A percentile compares a stretch with the other conserved stretches of the same genome.
Conservation (phyloP, 2,888 invertebrate species). For the Glomeris marginata region DNA sequence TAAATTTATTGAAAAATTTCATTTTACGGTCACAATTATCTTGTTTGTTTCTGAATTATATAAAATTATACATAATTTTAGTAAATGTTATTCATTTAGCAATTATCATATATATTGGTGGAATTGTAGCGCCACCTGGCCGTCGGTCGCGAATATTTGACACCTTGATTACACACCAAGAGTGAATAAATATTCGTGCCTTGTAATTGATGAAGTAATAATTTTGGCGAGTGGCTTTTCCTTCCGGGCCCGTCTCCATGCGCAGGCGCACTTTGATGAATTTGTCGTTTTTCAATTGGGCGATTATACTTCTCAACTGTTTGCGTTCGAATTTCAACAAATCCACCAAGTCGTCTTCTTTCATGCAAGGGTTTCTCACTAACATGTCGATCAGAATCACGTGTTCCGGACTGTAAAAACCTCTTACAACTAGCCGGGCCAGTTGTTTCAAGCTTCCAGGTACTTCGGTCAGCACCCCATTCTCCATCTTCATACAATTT, state of each 20-base stretch:
- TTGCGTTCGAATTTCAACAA: conserved; percentile 84
- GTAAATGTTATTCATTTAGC: neutral
- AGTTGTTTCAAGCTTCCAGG: conserved; percentile 80
- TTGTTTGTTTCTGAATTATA: too few species aligned
- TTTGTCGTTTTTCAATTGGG: conserved; percentile 76
- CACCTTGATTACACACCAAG: too few species aligned
- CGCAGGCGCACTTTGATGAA: conserved; percentile 80
- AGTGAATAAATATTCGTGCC: conserved; percentile 25
- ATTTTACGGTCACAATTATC: too few species aligned
- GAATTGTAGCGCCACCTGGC: too few species aligned
- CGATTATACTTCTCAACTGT: conserved; percentile 74
- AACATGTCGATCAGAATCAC: conserved; percentile 88
- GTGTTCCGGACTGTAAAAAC: conserved; percentile 89
- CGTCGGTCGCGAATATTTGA: too few species aligned
- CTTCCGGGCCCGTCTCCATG: conserved; percentile 90
- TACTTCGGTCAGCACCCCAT: conserved; percentile 53
- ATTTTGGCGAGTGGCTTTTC: conserved; percentile 88
- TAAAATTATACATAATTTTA: too few species aligned
- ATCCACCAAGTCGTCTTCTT: conserved; percentile 51
- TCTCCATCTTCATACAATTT: too few species aligned
- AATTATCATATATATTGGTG: too few species aligned
- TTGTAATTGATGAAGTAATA: conserved; percentile 97
- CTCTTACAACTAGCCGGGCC: conserved; percentile 76
- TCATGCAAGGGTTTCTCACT: conserved; percentile 74
- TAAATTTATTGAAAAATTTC: neutral